Base-by-base conservation (phyloP, 2,888 invertebrate species). In the Diarsia dahlii region DNA sequence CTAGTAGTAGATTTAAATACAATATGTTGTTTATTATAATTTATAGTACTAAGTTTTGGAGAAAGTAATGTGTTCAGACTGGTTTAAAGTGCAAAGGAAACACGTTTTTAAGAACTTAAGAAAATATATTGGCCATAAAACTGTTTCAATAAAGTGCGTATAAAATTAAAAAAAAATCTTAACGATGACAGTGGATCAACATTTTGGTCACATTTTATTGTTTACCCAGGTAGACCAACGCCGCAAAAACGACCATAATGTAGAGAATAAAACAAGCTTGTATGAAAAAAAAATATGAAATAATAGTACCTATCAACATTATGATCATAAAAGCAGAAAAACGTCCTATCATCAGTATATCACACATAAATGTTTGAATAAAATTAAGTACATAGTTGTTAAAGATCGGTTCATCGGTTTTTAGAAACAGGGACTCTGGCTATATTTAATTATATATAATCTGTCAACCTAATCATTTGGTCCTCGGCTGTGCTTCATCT, bases 351-450 rank as follows among this genome's bases (percentile, higher is more conserved):
- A 50, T 28, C 39, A 39, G 39, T 39, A 39, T 4, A 39, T 39
- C 0, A 60, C 52, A 5, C 15, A 52, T 18, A 6, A 39, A 23
- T 48, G 0, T 54, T 76, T 48, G 20, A 76, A 62, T 62, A 62
- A 72, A 34, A 71, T 48, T 28, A 28, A 28, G 28, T n/a, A n/a
- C n/a, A n/a, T n/a, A 50, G 18, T 56, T n/a, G 23, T 20, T 76
- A n/a, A 50, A 48, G 46, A 68, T 62, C 23, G 23, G 15, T 2
- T n/a, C 28, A 74, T 45, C 28, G 0, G 50, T 75, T 58, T n/a
- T 2, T 75, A 10, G 15, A 76, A 63, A 68, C 12, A 48, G 15
- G 15, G 23, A 68, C 54, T 52, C 4, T 23, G 34, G 5, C 2
- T 52, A 46, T n/a, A 39, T 5, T 39, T 39, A 39, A 39, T 39